Percentiles rank a stretch among this genome's conserved stretches.
Evolutionary conservation across 2,797 vertebrate species (phyloP).

Genomic region (Geotrypetes seraphini): DNA sequence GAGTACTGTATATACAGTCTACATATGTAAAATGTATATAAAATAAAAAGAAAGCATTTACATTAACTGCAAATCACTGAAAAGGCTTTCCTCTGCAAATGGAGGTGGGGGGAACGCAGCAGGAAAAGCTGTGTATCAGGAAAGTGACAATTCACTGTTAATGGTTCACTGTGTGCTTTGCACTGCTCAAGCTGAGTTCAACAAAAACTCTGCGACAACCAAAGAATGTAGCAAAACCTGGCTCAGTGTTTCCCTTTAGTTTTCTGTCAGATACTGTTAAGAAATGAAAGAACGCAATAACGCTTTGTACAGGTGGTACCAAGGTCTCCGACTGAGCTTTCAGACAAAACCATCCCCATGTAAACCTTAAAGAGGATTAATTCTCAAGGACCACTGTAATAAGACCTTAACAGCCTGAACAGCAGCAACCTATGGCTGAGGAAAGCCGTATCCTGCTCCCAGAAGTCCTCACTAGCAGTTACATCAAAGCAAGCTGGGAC

Average conservation of each 20-base stretch:
- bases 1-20: too few species aligned
- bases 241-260: conserved; percentile 8
- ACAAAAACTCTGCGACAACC: conserved; percentile 13
- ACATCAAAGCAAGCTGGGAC: conserved; percentile 86
- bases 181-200: conserved; percentile 23
- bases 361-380: conserved; percentile 93
- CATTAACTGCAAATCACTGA: too few species aligned
- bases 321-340: conserved; percentile 52
- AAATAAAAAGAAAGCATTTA: too few species aligned
- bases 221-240: conserved; percentile 12
- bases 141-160: conserved; percentile 4
- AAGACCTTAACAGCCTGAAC: conserved; percentile 77
- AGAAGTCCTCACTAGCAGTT: conserved; percentile 66
- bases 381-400: conserved; percentile 78
- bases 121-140: conserved; percentile 7
- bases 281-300: conserved; percentile 14
- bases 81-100: too few species aligned
- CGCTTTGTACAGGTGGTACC: conserved; percentile 61
- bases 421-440: conserved; percentile 49
- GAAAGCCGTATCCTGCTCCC: conserved; percentile 49
- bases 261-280: conserved; percentile 17
- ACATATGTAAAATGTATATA: too few species aligned
- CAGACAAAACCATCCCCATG: conserved; percentile 70
- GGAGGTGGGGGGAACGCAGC: too few species aligned
- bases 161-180: conserved; percentile 14